Evolutionary conservation across 2,888 invertebrate species (phyloP).

Genomic region (Eupsilia transversa): DNA sequence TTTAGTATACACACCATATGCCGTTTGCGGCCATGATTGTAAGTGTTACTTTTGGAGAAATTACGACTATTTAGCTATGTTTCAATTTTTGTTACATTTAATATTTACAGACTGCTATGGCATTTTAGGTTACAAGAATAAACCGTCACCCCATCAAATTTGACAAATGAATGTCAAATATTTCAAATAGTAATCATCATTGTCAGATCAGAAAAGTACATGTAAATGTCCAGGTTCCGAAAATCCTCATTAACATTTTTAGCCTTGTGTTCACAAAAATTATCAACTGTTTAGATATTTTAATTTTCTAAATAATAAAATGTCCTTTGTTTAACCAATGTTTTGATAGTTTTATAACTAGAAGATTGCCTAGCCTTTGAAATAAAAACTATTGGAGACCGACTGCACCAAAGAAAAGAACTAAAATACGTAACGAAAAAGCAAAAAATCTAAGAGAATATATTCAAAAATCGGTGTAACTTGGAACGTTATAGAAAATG

Average conservation of each 20-base stretch:
- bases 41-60: not conserved
- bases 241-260: not conserved
- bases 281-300: too few species aligned
- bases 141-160: constrained; percentile 44
- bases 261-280: too few species aligned
- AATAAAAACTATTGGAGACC: not conserved
- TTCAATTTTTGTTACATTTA: constrained; percentile 36
- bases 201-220: not conserved
- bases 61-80: not conserved
- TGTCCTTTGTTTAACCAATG: too few species aligned
- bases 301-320: too few species aligned
- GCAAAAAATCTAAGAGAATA: not conserved
- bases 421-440: not conserved
- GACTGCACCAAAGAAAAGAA: too few species aligned
- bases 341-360: not conserved
- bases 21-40: constrained; percentile 63
- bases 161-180: constrained; percentile 15
- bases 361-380: not conserved
- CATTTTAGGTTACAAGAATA: constrained; percentile 59
- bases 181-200: not conserved
- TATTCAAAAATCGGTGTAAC: not conserved
- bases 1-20: constrained; percentile 62
- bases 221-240: not conserved
- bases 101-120: constrained; percentile 67
- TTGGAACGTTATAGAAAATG: not conserved